These are phyloP conservation scores for Philhelius pedissequus DNA, from an alignment of 2,888 invertebrate species.

Conservation along the genomic window DNA sequence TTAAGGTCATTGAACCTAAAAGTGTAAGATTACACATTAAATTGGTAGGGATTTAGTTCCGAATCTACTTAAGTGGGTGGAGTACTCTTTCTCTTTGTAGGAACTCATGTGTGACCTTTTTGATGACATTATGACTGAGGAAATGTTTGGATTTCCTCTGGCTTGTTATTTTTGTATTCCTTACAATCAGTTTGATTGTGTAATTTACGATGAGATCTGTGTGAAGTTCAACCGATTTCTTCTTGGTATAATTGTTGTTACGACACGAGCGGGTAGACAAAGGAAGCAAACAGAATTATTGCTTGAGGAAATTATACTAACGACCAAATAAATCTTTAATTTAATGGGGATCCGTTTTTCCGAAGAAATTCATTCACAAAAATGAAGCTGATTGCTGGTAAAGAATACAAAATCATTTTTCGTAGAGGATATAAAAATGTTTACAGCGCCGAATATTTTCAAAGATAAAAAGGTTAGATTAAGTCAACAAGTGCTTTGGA, in stretches of 20 bases:
- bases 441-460: neutral
- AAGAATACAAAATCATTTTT: neutral
- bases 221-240: neutral
- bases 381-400: neutral
- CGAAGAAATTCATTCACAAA: neutral
- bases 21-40: neutral
- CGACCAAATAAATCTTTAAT: neutral
- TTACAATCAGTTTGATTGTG: neutral
- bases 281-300: neutral
- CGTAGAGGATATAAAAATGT: neutral
- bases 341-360: neutral
- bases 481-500: neutral
- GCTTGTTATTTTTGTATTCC: neutral
- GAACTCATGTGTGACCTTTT: slow-evolving; percentile 9
- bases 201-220: neutral
- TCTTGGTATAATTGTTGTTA: neutral
- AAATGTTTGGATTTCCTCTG: slow-evolving; percentile 1
- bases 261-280: no score
- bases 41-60: neutral
- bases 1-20: neutral
- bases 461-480: neutral
- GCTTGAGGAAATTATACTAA: neutral
- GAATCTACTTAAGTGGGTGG: neutral
- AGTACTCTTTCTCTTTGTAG: neutral
- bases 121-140: neutral